Conservation (phyloP, 1,140 invertebrate species). For the Drosophila erecta region DNA sequence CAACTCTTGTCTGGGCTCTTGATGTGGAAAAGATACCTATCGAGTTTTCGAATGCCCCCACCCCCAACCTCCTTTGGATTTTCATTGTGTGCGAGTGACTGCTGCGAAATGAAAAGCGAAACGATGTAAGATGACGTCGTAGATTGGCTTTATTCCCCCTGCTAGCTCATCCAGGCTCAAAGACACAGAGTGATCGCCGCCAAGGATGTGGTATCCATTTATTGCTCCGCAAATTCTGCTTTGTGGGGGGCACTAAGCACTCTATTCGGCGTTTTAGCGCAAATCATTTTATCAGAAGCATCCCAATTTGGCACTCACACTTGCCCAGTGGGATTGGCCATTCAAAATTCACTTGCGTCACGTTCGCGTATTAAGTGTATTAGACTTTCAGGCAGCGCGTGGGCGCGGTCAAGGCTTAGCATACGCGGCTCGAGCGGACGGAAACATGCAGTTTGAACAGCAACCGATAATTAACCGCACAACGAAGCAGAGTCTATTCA, state of each 20-base stretch:
- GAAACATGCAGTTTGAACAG: neutral
- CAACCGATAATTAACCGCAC: conserved; percentile 1
- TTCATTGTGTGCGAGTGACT: conserved; percentile 1
- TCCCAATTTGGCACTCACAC: conserved; percentile 50
- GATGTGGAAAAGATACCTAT: conserved; percentile 47
- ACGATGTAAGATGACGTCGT: conserved; percentile 63
- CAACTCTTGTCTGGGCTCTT: conserved; percentile 1
- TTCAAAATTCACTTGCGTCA: conserved; percentile 43
- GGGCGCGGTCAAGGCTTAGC: neutral
- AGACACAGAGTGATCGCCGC: neutral
- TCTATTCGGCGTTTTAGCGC: conserved; percentile 40
- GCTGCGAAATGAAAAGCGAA: conserved; percentile 70
- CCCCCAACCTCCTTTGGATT: neutral
- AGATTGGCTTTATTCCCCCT: conserved; percentile 21
- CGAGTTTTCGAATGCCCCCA: conserved; percentile 12
- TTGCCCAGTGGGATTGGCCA: conserved; percentile 33
- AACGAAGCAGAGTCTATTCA: neutral
- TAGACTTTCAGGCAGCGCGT: conserved; percentile 10
- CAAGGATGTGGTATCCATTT: neutral
- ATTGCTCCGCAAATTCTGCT: conserved; percentile 1
- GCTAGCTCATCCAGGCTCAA: no score
- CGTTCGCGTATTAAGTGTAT: conserved; percentile 17
- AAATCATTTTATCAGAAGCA: conserved; percentile 54
- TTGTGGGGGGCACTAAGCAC: conserved; percentile 34
- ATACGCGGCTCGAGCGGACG: no score